phyloP scores from a whole-genome alignment of 1,140 invertebrate genomes.

The Anoplolepis gracilipes region DNA sequence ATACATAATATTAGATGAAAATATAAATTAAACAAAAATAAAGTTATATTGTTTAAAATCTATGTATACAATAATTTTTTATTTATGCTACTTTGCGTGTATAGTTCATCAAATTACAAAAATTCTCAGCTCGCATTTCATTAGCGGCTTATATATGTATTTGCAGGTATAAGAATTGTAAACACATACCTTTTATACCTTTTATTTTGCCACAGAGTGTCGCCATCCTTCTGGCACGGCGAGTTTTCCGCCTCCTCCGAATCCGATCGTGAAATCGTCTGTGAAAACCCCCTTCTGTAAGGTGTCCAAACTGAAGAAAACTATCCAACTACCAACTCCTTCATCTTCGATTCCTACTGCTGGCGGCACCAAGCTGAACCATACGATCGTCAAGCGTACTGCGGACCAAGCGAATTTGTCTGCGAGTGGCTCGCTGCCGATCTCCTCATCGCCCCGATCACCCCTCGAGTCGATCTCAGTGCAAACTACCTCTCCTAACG shows the following conservation, averaged over 20 bases:
- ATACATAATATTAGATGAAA: no score
- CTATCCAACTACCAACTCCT: slow-evolving; percentile 79
- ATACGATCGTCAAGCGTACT: slow-evolving; percentile 76
- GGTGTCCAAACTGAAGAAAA: slow-evolving; percentile 83
- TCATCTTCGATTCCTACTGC: slow-evolving; percentile 46
- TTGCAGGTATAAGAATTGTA: slow-evolving; percentile 38
- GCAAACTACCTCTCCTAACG: slow-evolving; percentile 73
- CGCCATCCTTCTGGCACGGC: slow-evolving; percentile 82
- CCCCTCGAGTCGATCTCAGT: slow-evolving; percentile 77
- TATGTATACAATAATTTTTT: background rate
- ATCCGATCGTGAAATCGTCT: slow-evolving; percentile 76
- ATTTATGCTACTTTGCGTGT: background rate
- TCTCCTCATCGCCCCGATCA: slow-evolving; percentile 78
- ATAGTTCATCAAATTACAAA: background rate
- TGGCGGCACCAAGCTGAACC: slow-evolving; percentile 64
- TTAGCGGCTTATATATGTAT: background rate
- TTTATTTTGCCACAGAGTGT: slow-evolving; percentile 78
- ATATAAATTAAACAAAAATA: background rate
- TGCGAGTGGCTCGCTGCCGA: slow-evolving; percentile 64
- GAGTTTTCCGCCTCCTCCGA: slow-evolving; percentile 80
- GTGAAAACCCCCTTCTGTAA: slow-evolving; percentile 84
- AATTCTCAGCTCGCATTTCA: background rate
- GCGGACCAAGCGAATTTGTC: slow-evolving; percentile 73
- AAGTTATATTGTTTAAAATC: background rate
- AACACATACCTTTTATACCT: slow-evolving; percentile 25